phyloP scores from a whole-genome alignment of 2,113 vertebrate genomes.

The Sapayoa aenigma region DNA sequence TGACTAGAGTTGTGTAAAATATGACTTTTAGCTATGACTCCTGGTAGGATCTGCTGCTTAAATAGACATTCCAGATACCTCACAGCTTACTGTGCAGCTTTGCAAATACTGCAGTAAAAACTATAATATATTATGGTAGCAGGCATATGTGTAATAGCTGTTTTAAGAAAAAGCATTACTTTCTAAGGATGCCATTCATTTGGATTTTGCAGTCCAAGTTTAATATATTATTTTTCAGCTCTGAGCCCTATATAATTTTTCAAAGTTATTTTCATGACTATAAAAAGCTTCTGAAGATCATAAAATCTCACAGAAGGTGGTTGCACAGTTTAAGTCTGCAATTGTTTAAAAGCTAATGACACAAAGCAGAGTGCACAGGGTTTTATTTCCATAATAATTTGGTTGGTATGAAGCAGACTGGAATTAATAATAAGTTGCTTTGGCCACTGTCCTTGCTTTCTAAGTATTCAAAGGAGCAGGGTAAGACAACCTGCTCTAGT shows the following conservation, averaged over 20 bases:
- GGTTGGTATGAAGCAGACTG: background rate
- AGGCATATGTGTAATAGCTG: background rate
- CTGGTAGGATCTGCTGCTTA: background rate
- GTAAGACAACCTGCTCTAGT: background rate
- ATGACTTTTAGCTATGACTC: background rate
- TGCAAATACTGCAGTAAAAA: background rate
- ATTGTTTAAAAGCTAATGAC: background rate
- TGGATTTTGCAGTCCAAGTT: background rate
- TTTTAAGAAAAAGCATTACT: background rate
- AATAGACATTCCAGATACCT: background rate
- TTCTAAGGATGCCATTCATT: background rate
- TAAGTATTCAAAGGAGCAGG: background rate
- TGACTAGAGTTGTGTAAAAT: background rate
- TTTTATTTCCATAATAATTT: background rate
- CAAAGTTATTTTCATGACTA: background rate
- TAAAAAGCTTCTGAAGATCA: background rate
- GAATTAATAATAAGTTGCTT: background rate
- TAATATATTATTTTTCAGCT: background rate
- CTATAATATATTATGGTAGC: background rate
- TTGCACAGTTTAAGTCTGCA: background rate
- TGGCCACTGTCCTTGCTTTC: background rate
- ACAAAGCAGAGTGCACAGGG: background rate
- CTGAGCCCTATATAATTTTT: background rate
- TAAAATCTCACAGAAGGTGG: background rate
- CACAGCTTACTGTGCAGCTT: background rate